Percentiles rank a stretch among this genome's conserved stretches.
phyloP scores from a whole-genome alignment of 2,797 vertebrate species.

The Octomys mimax region DNA sequence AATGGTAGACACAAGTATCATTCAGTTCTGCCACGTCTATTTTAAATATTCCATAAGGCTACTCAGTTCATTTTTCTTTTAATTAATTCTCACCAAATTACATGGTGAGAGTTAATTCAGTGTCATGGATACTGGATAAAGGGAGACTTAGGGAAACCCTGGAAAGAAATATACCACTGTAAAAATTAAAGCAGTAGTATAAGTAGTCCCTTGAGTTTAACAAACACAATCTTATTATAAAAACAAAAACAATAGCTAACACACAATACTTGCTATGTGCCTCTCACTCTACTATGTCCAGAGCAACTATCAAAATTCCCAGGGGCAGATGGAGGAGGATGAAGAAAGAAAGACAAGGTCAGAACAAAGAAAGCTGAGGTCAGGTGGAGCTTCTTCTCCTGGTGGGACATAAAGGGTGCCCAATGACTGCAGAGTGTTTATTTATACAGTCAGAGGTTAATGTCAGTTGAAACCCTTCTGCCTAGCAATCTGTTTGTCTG shows the following conservation, averaged over 20 bases:
- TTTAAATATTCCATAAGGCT: background rate
- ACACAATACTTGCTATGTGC: background rate
- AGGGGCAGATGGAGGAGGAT: background rate
- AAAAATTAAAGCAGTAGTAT: background rate
- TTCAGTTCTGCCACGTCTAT: background rate
- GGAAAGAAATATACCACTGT: constrained; percentile 13
- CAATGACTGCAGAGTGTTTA: background rate
- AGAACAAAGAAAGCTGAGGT: background rate
- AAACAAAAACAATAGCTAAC: constrained; percentile 5
- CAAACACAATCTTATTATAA: background rate
- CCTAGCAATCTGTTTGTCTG: background rate
- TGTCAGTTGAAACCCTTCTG: background rate
- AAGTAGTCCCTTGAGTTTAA: constrained; percentile 17
- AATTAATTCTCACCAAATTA: constrained; percentile 17
- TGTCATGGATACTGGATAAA: background rate
- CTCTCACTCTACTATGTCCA: background rate
- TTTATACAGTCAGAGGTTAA: background rate
- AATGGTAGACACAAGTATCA: background rate
- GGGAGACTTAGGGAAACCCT: background rate
- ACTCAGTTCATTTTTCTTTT: constrained; percentile 19
- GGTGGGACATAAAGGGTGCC: background rate
- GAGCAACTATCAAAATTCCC: background rate
- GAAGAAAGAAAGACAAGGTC: background rate
- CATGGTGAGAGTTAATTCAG: background rate
- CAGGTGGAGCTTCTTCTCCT: background rate